Evolutionary conservation across 2,797 vertebrate species (phyloP).

Genomic region (Avahi laniger): DNA sequence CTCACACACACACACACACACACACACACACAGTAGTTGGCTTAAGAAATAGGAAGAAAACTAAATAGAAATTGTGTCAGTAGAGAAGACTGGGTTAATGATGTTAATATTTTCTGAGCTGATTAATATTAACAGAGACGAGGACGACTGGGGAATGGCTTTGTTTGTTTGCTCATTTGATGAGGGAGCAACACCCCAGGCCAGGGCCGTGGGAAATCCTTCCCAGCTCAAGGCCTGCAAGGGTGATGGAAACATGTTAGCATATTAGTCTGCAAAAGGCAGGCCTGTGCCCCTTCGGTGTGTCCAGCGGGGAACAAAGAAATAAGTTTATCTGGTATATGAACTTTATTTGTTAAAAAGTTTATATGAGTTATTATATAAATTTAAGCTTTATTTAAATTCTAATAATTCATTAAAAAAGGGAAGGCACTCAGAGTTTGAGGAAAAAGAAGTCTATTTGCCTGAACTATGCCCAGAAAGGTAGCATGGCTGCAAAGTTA

Average conservation of each 20-base stretch:
- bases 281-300: too few species aligned
- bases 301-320: neutral
- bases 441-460: neutral
- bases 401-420: neutral
- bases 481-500: neutral
- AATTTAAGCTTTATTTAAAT: neutral
- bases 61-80: neutral
- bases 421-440: neutral
- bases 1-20: neutral
- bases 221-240: neutral
- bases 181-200: neutral
- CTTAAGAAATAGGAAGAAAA: neutral
- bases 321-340: neutral
- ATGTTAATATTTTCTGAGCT: neutral
- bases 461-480: neutral
- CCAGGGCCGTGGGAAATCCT: neutral
- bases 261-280: neutral
- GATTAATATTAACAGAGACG: neutral
- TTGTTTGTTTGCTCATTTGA: neutral
- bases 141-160: neutral
- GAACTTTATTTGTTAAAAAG: neutral
- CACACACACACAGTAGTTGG: neutral
- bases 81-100: neutral
- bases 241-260: fast-evolving
- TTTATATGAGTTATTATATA: neutral